These are phyloP conservation scores for Petaurus breviceps DNA, from an alignment of 2,113 vertebrate genomes.

Conservation along the genomic window DNA sequence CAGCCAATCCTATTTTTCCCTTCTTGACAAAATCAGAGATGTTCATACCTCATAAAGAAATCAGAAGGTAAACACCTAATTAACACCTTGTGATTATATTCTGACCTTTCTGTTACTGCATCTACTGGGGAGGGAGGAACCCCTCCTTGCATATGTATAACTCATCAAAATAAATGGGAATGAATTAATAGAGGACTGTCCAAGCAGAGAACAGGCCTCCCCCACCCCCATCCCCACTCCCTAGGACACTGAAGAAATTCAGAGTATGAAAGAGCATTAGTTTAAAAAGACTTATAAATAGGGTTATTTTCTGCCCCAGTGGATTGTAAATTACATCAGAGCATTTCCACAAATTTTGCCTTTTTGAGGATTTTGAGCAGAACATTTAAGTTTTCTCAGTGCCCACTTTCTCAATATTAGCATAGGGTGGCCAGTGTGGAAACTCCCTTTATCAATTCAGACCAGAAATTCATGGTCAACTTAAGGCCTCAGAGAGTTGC, in stretches of 20 bases:
- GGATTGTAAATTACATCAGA: conserved; percentile 32
- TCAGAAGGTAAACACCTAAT: background rate
- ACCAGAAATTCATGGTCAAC: background rate
- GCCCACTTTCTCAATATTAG: background rate
- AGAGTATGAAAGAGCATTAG: background rate
- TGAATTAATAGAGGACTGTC: background rate
- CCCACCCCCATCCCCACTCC: background rate
- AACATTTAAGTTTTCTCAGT: conserved; percentile 23
- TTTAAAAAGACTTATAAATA: conserved; percentile 37
- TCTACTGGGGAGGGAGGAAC: background rate
- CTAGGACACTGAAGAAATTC: conserved; percentile 32
- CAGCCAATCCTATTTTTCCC: background rate
- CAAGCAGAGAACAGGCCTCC: background rate
- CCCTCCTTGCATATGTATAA: background rate
- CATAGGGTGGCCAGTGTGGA: too few species aligned
- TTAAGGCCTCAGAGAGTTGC: background rate
- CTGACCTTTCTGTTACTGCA: background rate
- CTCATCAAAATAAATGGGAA: conserved; percentile 20
- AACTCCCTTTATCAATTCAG: too few species aligned
- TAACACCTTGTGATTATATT: background rate
- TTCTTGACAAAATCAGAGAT: background rate
- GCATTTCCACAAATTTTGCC: background rate
- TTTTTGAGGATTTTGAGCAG: conserved; percentile 19
- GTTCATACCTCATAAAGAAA: background rate
- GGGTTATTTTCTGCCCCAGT: background rate